phyloP scores from a whole-genome alignment of 2,888 invertebrate species.

The Ormia ochracea region DNA sequence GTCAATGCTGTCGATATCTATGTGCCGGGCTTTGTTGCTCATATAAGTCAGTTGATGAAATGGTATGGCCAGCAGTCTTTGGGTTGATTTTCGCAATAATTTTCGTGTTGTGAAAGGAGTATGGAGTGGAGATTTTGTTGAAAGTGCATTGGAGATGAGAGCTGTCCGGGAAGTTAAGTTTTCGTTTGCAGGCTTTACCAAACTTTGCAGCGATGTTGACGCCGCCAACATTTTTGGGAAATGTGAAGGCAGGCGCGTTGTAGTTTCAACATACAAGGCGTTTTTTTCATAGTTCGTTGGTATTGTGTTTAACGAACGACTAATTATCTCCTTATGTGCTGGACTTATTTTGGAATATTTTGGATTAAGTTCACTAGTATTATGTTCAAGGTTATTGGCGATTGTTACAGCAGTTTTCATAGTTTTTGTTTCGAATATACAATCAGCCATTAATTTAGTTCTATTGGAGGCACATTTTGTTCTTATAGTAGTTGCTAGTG shows the following conservation, averaged over 20 bases:
- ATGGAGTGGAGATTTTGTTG: slow-evolving; percentile 36
- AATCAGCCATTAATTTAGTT: slow-evolving; percentile 49
- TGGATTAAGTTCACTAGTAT: neutral
- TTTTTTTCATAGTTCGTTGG: slow-evolving; percentile 8
- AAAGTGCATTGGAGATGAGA: slow-evolving; percentile 34
- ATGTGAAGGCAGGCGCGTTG: slow-evolving; percentile 15
- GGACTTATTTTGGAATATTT: slow-evolving; percentile 39
- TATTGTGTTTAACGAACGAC: slow-evolving; percentile 36
- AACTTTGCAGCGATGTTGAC: slow-evolving; percentile 5
- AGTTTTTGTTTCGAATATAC: slow-evolving; percentile 35
- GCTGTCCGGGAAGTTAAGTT: neutral
- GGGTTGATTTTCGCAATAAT: slow-evolving; percentile 69
- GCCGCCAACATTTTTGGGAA: slow-evolving; percentile 29
- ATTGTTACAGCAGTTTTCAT: slow-evolving; percentile 15
- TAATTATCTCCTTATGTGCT: slow-evolving; percentile 61
- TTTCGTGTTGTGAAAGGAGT: slow-evolving; percentile 66
- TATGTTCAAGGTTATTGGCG: slow-evolving; percentile 17
- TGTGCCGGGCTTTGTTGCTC: slow-evolving; percentile 71
- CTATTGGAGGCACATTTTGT: slow-evolving; percentile 25
- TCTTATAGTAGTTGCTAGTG: neutral
- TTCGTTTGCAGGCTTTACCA: neutral
- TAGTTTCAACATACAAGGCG: slow-evolving; percentile 8
- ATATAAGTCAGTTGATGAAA: slow-evolving; percentile 72
- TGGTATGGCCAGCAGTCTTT: slow-evolving; percentile 70
- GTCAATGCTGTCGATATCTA: slow-evolving; percentile 72